Evolutionary conservation across 2,797 vertebrate genomes (phyloP).

Genomic region (Lagodon rhomboides): DNA sequence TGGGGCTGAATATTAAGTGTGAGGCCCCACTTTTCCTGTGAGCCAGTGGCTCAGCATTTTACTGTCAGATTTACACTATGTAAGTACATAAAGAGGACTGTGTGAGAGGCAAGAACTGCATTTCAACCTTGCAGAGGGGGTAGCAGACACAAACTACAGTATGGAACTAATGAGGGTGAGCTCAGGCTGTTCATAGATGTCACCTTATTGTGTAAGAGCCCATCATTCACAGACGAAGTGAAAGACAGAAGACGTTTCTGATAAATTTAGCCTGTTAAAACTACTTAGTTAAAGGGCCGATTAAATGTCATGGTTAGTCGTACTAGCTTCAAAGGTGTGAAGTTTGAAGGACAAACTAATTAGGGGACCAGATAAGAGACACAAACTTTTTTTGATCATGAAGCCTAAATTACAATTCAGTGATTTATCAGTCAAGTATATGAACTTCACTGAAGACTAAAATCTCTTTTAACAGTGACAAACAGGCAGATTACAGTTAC

Average conservation of each 20-base stretch:
- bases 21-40: constrained; percentile 44
- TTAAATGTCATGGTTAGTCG: too few relatives aligned
- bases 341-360: too few relatives aligned
- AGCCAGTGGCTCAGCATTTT: constrained; percentile 67
- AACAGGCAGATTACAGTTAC: too few relatives aligned
- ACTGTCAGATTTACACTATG: constrained; percentile 66
- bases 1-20: constrained; percentile 60
- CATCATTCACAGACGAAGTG: neutral
- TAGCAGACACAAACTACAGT: neutral
- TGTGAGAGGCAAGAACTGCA: constrained; percentile 26
- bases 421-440: too few relatives aligned
- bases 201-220: neutral
- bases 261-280: neutral
- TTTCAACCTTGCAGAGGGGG: constrained; percentile 38
- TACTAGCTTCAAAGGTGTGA: too few relatives aligned
- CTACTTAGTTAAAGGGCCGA: neutral
- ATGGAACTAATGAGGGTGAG: neutral
- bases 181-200: neutral
- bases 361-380: too few relatives aligned
- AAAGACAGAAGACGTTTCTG: neutral
- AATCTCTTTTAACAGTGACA: too few relatives aligned
- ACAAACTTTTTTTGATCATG: too few relatives aligned
- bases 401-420: too few relatives aligned
- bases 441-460: too few relatives aligned
- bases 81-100: constrained; percentile 38